Conservation (phyloP, 2,113 vertebrate species). For the Capreolus pygargus region DNA sequence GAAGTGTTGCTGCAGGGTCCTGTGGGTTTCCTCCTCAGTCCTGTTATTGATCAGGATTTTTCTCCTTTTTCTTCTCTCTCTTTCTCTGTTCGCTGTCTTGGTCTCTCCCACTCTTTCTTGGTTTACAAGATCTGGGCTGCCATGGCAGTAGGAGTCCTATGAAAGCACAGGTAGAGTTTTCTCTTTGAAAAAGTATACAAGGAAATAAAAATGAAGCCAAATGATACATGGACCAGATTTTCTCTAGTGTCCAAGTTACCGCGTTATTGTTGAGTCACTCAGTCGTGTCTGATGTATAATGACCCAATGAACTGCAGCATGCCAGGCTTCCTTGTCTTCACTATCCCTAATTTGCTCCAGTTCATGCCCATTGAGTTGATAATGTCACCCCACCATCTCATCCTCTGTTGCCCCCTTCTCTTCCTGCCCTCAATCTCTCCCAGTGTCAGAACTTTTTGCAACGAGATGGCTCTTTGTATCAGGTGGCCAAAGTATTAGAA, state of each 20-base stretch:
- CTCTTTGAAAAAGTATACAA: neutral
- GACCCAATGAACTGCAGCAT: neutral
- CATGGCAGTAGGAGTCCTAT: conserved; percentile 45
- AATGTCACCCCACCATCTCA: neutral
- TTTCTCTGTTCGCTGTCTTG: neutral
- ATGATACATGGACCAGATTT: neutral
- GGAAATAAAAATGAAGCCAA: conserved; percentile 42
- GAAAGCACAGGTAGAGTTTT: neutral
- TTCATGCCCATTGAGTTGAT: neutral
- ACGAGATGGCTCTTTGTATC: neutral
- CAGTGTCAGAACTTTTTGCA: neutral
- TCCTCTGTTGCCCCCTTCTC: neutral
- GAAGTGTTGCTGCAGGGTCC: neutral
- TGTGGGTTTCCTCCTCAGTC: neutral
- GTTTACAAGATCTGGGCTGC: conserved; percentile 3
- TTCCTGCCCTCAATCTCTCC: neutral
- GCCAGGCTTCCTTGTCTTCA: neutral
- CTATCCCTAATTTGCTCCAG: neutral
- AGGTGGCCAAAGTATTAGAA: neutral
- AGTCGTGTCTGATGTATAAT: neutral
- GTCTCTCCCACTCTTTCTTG: neutral
- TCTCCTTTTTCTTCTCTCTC: neutral
- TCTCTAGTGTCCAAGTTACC: neutral
- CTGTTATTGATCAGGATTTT: neutral
- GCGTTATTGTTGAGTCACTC: neutral